Evolutionary conservation across 2,888 invertebrate genomes (phyloP).

Genomic region (Tetragnatha montana): DNA sequence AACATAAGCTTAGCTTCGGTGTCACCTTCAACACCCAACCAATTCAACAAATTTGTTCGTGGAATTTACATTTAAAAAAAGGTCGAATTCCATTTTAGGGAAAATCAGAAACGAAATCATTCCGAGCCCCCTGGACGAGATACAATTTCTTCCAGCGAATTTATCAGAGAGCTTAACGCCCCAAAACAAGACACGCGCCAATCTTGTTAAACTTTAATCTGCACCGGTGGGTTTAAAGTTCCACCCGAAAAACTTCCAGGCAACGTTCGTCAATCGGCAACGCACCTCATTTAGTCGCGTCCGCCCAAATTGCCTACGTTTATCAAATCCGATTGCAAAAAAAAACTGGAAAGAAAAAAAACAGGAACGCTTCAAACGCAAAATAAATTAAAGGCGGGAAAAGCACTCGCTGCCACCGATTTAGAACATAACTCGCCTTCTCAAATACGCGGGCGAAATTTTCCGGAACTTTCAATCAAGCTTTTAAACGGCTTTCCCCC

Average conservation of each 20-base stretch:
- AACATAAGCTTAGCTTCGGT: no score
- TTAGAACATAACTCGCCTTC: constrained; percentile 28
- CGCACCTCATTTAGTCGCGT: not conserved
- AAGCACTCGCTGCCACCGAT: constrained; percentile 4
- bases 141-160: not conserved
- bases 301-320: not conserved
- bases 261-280: not conserved
- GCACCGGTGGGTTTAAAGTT: not conserved
- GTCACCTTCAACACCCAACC: no score
- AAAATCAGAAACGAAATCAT: not conserved
- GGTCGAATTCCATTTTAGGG: no score
- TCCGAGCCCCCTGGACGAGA: no score
- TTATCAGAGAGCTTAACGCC: not conserved
- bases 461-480: constrained; percentile 55
- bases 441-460: constrained; percentile 15
- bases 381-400: constrained; percentile 38
- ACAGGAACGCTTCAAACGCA: not conserved
- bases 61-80: no score
- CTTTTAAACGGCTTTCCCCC: constrained; percentile 33
- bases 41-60: no score
- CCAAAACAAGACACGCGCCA: not conserved
- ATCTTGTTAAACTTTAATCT: not conserved
- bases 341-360: not conserved
- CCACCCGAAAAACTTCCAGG: not conserved
- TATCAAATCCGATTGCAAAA: constrained; percentile 27